These are phyloP conservation scores for Sebastes hubbsi DNA, from an alignment of 2,797 vertebrate species.

Conservation along the genomic window DNA sequence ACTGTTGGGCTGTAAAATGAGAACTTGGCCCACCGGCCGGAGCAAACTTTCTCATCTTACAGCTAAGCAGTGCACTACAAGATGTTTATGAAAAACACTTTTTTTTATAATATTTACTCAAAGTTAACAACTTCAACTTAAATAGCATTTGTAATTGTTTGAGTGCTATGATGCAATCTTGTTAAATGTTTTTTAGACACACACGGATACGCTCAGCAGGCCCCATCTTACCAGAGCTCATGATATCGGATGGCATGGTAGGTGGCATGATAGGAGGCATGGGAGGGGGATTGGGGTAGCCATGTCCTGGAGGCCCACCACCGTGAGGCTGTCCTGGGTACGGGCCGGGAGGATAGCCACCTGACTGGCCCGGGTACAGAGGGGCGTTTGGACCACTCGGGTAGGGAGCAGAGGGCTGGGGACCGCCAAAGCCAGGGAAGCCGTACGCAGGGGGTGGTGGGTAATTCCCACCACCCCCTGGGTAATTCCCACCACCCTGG, in stretches of 20 bases:
- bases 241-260: conserved; percentile 68
- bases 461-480: conserved; percentile 64
- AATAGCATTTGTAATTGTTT: neutral
- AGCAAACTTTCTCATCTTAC: too few relatives aligned
- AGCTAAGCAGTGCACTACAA: too few relatives aligned
- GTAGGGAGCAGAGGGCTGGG: conserved; percentile 74
- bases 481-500: conserved; percentile 68
- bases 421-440: conserved; percentile 65
- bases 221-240: conserved; percentile 75
- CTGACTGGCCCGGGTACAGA: conserved; percentile 55
- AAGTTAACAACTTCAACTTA: too few relatives aligned
- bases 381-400: conserved; percentile 36
- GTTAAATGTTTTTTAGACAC: neutral
- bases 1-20: too few relatives aligned
- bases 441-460: conserved; percentile 76
- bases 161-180: neutral
- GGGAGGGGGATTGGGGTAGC: conserved; percentile 69
- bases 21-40: too few relatives aligned
- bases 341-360: conserved; percentile 45
- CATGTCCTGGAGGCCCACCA: conserved; percentile 61
- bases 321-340: conserved; percentile 76
- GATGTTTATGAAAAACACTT: too few relatives aligned
- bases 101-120: too few relatives aligned
- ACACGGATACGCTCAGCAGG: neutral
- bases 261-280: conserved; percentile 78